Percentiles rank a stretch among this genome's conserved stretches.
Conservation (phyloP, 2,113 vertebrate species). For the Leucosticte australis region DNA sequence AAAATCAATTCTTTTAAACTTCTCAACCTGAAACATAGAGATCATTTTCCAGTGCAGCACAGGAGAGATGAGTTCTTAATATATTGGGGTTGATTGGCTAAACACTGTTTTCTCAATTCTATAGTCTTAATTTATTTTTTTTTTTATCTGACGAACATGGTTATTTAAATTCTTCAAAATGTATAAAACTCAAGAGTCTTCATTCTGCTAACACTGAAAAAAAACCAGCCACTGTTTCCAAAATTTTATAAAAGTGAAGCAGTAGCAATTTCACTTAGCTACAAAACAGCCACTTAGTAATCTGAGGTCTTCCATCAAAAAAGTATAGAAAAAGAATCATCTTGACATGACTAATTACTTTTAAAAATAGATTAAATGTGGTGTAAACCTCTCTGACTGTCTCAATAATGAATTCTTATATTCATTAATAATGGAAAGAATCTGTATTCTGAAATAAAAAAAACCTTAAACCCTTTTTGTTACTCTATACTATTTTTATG, state of each 20-base stretch:
- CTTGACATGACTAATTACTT: background rate
- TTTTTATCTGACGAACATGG: background rate
- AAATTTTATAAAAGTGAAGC: background rate
- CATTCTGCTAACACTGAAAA: background rate
- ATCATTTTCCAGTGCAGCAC: background rate
- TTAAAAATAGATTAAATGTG: background rate
- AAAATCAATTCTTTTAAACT: slow-evolving; percentile 32
- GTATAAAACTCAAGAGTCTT: background rate
- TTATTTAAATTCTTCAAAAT: background rate
- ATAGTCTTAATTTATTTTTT: background rate
- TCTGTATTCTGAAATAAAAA: background rate
- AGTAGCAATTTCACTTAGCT: background rate
- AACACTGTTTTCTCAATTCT: background rate
- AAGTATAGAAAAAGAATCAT: background rate
- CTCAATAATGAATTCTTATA: background rate
- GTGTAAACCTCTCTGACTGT: background rate
- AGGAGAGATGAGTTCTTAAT: background rate
- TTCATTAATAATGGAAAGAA: background rate
- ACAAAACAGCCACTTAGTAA: background rate
- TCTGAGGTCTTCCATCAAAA: background rate
- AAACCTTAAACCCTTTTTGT: background rate
- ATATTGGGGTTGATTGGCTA: background rate
- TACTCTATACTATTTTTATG: background rate
- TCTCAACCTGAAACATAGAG: background rate
- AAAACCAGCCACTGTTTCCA: background rate